Evolutionary conservation across 2,888 invertebrate genomes (phyloP), one percentile per base, ranked within the genome.

Genomic region (Tetranychus piercei): DNA sequence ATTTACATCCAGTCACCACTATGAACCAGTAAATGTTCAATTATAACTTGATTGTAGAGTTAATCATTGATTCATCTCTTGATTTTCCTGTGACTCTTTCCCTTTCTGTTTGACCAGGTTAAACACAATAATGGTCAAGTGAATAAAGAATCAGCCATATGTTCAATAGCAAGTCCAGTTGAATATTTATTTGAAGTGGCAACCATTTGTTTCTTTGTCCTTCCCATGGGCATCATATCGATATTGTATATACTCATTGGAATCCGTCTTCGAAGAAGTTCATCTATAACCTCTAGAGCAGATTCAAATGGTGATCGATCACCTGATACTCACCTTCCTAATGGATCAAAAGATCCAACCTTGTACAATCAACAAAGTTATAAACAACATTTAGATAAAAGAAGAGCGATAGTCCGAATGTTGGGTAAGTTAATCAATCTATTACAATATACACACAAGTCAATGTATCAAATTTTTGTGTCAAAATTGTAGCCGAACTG

Each of bases 211-310:
- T 91, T 92, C 83, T 93, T 93, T 82, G 87, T 91, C 66, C 87
- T 89, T 70, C 93, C 92, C 1, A 91, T 93, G 91, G 89, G 89
- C 55, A 85, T 92, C 77, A 91, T 93, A 81, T 88, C 85, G 55
- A 89, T 91, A 77, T 84, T 93, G 77, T 93, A 93, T 81, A 79
- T 81, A 18, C 77, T 82, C 44, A 84, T 84, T 73, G 83, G 82
- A 1, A 18, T 79, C n/a, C 76, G 77, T 65, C 73, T 80, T 23
- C 72, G 79, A 22, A 34, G 76, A 64, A 74, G 71, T 55, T 74
- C 75, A 1, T 75, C 69, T 18, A 73, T 73, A n/a, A 23, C 44
- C 18, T 44, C 71, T 15, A 23, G 45, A 71, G 20, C 18, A 4
- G 44, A 71, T 44, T 44, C 71, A 11, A 71, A 71, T 15, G 44